Base-by-base conservation (phyloP, 1,140 invertebrate genomes). In the Bombus affinis region DNA sequence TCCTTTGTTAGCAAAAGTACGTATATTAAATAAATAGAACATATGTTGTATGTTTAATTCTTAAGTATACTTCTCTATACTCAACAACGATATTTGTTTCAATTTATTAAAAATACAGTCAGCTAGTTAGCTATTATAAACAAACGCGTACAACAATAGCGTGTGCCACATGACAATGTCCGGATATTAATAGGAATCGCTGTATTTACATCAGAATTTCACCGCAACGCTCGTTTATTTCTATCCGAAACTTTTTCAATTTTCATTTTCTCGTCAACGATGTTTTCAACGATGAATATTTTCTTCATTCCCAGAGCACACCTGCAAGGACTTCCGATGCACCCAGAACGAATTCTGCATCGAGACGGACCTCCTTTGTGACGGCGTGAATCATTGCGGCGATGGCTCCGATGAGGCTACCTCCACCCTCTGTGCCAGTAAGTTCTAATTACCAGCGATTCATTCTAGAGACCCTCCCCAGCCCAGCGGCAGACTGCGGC, bases 331-430 rank as follows among this genome's bases (percentile, higher is more conserved):
- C 92, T 99, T 98, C 94, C 96, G 97, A 65, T 99, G 98, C 94
- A 97, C 96, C 85, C 96, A 97, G 91, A 96, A 97, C 81, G 97
- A 98, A 94, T 98, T 98, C 95, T 99, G 98, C 96, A 98, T 99
- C 91, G 97, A 97, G 90, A 97, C 96, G 35, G 98, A 98, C 95
- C 96, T 99, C 59, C 96, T 98, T 75, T 99, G 98, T 95, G 98
- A 99, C 95, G 97, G 97, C 53, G 97, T 99, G 86, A 98, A 98
- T 95, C 98, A 99, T 93, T 99, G 98, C 94, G 98, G 97, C n/a
- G 98, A 99, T 94, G 98, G 97, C 65, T 98, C 98, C 32, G 98
- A 99, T 93, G 98, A 99, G 95, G 97, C 97, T 79, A 96, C 97
- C 86, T 97, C 97, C 81, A 96, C 97, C 74, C 95, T 97, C 76